These are phyloP conservation scores for Maniola jurtina DNA, from an alignment of 1,140 invertebrate species.

Conservation along the genomic window DNA sequence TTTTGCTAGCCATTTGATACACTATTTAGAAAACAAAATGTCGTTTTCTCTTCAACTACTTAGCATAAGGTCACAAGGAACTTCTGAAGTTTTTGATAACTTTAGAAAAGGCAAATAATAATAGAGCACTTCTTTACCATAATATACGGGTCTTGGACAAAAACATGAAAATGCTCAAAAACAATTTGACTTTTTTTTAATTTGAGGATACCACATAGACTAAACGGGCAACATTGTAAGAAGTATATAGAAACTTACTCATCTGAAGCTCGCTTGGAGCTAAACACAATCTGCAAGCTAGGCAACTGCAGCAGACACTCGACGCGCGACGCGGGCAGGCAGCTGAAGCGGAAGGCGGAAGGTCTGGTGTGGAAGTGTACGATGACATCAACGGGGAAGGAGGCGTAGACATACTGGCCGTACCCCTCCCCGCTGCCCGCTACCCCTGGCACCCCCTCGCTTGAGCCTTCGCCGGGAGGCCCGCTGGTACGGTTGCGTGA, in stretches of 20 bases:
- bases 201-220: not conserved
- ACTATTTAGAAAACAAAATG: too few relatives aligned
- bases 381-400: constrained; percentile 98
- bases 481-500: constrained; percentile 27
- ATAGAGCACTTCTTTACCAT: too few relatives aligned
- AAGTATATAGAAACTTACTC: constrained; percentile 68
- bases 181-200: constrained; percentile 4
- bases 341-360: constrained; percentile 96
- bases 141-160: too few relatives aligned
- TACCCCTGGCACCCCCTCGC: constrained; percentile 44
- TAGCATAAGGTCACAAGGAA: too few relatives aligned
- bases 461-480: constrained; percentile 46
- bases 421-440: constrained; percentile 45
- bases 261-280: constrained; percentile 91
- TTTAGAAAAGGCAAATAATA: too few relatives aligned
- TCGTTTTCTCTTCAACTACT: too few relatives aligned
- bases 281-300: constrained; percentile 95
- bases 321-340: constrained; percentile 95
- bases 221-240: not conserved
- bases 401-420: constrained; percentile 91
- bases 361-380: constrained; percentile 99
- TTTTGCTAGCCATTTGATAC: too few relatives aligned
- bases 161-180: too few relatives aligned
- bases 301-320: constrained; percentile 98
- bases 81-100: too few relatives aligned